Conservation (phyloP, 2,888 invertebrate genomes). For the Eristalis arbustorum region DNA sequence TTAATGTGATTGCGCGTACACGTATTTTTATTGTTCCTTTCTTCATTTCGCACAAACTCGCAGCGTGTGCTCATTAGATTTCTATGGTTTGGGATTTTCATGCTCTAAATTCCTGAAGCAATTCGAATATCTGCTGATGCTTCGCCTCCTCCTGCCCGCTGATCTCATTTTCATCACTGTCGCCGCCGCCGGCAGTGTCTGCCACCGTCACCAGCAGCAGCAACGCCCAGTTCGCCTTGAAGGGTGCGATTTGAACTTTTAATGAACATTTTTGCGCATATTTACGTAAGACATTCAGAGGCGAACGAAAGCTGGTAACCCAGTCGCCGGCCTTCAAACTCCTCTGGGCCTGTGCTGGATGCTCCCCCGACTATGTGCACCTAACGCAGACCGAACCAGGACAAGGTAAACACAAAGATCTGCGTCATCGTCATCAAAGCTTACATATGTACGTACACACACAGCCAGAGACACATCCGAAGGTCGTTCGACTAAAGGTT, state of each 20-base stretch:
- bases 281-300: constrained; percentile 24
- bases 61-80: constrained; percentile 38
- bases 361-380: background rate
- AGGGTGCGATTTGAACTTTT: constrained; percentile 52
- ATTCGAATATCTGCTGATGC: constrained; percentile 28
- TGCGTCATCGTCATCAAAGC: constrained; percentile 38
- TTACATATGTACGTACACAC: background rate
- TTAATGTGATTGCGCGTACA: constrained; percentile 63
- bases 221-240: background rate
- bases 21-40: background rate
- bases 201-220: background rate
- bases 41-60: constrained; percentile 7
- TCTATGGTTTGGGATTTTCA: constrained; percentile 45
- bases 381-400: constrained; percentile 13
- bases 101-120: constrained; percentile 47
- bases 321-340: background rate
- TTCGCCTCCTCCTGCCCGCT: background rate
- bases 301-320: background rate
- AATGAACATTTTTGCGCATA: constrained; percentile 53
- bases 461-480: background rate
- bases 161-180: background rate
- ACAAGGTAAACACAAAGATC: constrained; percentile 39
- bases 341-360: constrained; percentile 9
- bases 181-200: background rate
- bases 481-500: background rate